Evolutionary conservation across 2,113 vertebrate genomes (phyloP), one percentile per base, ranked within the genome.

Genomic region (Proterorhinus semilunaris): DNA sequence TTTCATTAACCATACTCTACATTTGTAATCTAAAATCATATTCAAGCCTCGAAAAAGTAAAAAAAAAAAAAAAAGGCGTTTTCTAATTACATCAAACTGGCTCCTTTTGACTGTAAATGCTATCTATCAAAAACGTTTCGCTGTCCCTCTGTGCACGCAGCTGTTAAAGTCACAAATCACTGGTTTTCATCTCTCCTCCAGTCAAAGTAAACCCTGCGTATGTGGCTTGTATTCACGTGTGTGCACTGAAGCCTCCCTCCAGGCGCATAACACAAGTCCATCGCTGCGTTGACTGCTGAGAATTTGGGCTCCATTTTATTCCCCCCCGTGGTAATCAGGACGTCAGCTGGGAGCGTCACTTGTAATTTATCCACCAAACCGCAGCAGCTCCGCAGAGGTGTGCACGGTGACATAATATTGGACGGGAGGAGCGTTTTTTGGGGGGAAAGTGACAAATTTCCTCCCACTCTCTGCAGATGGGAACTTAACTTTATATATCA

Each of bases 331-430:
- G 88, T 89, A 87, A 89, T 90, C 87, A 82, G 84, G 72, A 85
- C 84, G 78, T 87, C 87, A 87, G 78, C 81, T 80, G 81, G 83
- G 86, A 89, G 83, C 75, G 86, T 88, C 86, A 85, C 73, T 63
- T 83, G 81, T 82, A 79, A 89, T 88, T 85, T 85, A 87, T 85
- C 80, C 81, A 67, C 66, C 59, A 83, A 88, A 87, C 86, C 86
- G 66, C 84, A 88, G 79, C 63, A 74, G 72, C 62, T 89, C 83
- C 78, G 15, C 73, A 69, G 83, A 43, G 48, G 72, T 55, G 71
- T 77, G 78, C 73, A 57, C 49, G 76, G 81, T 80, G 84, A 83
- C 82, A 83, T 84, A 85, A 87, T 86, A 79, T 70, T 88, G 80
- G 82, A 78, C 68, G 12, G 64, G 59, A 64, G 58, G 69, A 77